phyloP scores from a whole-genome alignment of 2,797 vertebrate genomes.

The Chaenodraco wilsoni region DNA sequence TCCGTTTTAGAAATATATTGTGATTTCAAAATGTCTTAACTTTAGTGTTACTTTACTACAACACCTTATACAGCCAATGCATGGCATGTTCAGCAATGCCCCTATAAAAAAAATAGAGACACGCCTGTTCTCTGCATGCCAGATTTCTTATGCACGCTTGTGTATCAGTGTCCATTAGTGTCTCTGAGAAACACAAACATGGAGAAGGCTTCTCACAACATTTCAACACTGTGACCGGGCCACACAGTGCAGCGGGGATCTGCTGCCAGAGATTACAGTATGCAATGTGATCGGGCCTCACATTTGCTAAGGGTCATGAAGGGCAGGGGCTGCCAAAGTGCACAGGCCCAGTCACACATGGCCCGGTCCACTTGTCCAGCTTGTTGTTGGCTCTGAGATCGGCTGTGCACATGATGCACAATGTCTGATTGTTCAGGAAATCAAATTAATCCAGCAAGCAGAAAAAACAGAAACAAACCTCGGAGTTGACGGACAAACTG shows the following conservation, averaged over 20 bases:
- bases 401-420: slow-evolving; percentile 49
- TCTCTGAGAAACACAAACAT: slow-evolving; percentile 31
- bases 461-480: slow-evolving; percentile 13
- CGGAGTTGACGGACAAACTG: slow-evolving; percentile 10
- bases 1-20: too few relatives aligned
- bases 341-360: slow-evolving; percentile 31
- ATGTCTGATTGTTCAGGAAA: slow-evolving; percentile 50
- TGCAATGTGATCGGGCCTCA: slow-evolving; percentile 76
- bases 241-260: slow-evolving; percentile 45
- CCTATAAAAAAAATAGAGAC: slow-evolving; percentile 16
- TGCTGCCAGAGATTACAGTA: slow-evolving; percentile 65
- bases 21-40: slow-evolving; percentile 6
- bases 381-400: slow-evolving; percentile 39
- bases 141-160: slow-evolving; percentile 15
- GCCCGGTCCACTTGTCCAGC: slow-evolving; percentile 23
- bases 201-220: slow-evolving; percentile 5
- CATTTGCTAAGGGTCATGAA: slow-evolving; percentile 69
- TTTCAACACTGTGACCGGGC: slow-evolving; percentile 46
- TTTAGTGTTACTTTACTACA: not conserved
- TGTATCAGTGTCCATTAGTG: slow-evolving; percentile 10
- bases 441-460: slow-evolving; percentile 35
- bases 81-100: slow-evolving; percentile 16
- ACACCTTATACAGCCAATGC: not conserved
- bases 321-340: slow-evolving; percentile 59
- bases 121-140: not conserved